phyloP scores from a whole-genome alignment of 2,797 vertebrate genomes.

The Gymnopithys bicolor region DNA sequence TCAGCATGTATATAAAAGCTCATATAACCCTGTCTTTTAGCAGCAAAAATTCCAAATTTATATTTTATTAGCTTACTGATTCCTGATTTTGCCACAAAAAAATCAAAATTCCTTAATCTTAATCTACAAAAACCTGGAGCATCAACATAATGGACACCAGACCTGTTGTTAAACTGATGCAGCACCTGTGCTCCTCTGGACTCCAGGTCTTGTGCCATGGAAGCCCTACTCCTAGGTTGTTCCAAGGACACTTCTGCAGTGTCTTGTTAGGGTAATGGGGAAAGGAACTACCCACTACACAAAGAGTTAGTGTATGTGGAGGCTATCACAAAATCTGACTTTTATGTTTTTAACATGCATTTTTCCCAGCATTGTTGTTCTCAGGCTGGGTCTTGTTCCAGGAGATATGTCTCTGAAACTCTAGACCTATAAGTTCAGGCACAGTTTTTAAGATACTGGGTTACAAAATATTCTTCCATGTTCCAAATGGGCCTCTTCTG shows the following conservation, averaged over 20 bases:
- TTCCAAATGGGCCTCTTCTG: neutral
- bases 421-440: neutral
- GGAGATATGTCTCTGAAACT: neutral
- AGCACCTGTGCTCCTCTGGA: rapidly evolving
- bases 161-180: rapidly evolving
- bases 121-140: neutral
- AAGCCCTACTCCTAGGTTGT: neutral
- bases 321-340: rapidly evolving
- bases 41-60: neutral
- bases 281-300: neutral
- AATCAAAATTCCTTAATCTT: neutral
- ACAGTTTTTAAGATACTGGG: neutral
- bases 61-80: neutral
- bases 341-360: rapidly evolving
- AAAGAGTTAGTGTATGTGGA: neutral
- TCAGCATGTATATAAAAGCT: neutral
- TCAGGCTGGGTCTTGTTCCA: neutral
- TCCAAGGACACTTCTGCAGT: neutral
- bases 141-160: neutral
- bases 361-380: neutral
- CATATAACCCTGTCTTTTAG: neutral
- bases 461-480: neutral
- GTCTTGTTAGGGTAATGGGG: neutral
- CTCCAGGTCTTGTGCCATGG: neutral
- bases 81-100: neutral